Evolutionary conservation across 53 echinoderm and acorn worm species (phyloP), one percentile per base, ranked within the genome.

Genomic region (Hippasteria phrygiana): DNA sequence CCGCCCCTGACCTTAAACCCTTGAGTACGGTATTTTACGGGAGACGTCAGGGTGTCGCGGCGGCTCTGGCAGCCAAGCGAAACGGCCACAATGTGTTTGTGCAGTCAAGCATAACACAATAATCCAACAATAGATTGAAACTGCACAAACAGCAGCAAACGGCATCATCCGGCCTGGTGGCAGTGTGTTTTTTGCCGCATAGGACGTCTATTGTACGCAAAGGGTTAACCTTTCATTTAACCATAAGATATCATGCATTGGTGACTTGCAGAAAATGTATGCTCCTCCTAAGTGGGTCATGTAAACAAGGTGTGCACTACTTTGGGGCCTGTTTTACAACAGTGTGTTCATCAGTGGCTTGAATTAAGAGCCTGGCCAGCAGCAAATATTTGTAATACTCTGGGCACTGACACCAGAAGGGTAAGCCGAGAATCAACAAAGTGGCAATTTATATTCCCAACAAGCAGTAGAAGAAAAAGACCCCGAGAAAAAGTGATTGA

Each of bases 311-410:
- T 26, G n/a, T n/a, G n/a, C n/a, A n/a, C n/a, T n/a, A n/a, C 28
- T 24, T 12, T 3, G 26, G 26, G 26, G 7, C 9, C 51, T 2
- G 51, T 14, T 24, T 24, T 26, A 59, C 20, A 59, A 20, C 59
- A 59, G 26, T 24, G 59, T 20, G 20, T 59, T 24, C 26, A 59
- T 59, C 59, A 59, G 26, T 26, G 26, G 8, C 59, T 59, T 59
- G 59, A 59, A 59, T 59, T 59, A 59, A 26, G 59, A 59, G 34
- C 69, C 34, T 12, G 1, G 64, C 36, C 34, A 67, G 69, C 34
- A 67, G 69, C 69, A 67, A 67, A 67, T 67, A 67, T 67, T 67
- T 67, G 37, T 67, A 59, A 59, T 20, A 59, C 59, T 59, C 26
- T 0, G 11, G 46, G 46, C 46, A 18, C 4, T 22, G 59, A 20